Evolutionary conservation across 2,797 vertebrate species (phyloP), one percentile per base, ranked within the genome.

Genomic region (Staurois parvus): DNA sequence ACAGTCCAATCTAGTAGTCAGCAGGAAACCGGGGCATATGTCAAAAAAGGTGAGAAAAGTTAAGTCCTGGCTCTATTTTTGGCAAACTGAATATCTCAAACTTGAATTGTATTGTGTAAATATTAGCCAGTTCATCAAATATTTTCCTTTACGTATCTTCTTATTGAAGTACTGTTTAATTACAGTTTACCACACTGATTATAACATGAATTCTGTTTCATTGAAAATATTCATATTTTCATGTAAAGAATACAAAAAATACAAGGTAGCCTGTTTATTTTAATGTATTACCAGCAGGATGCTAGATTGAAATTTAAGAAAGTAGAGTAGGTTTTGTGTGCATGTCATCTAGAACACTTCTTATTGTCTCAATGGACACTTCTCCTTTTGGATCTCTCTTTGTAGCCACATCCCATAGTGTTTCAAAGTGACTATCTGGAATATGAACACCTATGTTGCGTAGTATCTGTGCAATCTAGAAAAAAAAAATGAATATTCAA

Each of bases 381-480:
- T 96, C 92, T 84, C 96, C 95, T 32, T 81, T 88, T 0, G 94
- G 91, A 69, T 96, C 92, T 88, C 91, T 96, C 85, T 81, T 88
- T 72, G 94, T 91, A 0, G 96, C 95, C 89, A 95, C 89, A 84
- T 93, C 92, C 97, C 97, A 97, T n/a, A 94, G 91, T 82, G 96
- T 94, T 85, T 98, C 95, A 88, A 97, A 97, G 2, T 79, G 93
- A 87, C 95, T 94, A 62, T 93, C 91, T 15, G 95, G 91, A 92
- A 97, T 83, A 19, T 90, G 82, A 78, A 94, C 72, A 0, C 95
- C 96, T 48, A 94, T 92, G 37, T 96, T 97, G 83, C 32, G 87
- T 87, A 98, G 93, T 90, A 99, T 94, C 72, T 91, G 89, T 82
- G 91, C 85, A 84, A 99, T 96, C 98, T 98, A 91, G 72, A 84